Evolutionary conservation across 2,888 invertebrate genomes (phyloP).

Genomic region (Actias luna): DNA sequence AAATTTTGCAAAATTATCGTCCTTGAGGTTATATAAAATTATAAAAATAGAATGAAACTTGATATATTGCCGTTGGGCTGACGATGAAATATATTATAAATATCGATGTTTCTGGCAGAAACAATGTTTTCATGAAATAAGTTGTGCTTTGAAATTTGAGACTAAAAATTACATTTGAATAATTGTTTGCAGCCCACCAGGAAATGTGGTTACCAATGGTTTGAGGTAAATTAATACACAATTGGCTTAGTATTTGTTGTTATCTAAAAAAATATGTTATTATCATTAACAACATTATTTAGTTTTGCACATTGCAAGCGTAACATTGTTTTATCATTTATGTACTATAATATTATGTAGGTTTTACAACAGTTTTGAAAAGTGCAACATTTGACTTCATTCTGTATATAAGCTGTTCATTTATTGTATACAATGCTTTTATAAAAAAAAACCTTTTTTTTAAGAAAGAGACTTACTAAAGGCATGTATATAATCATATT

Average conservation of each 20-base stretch:
- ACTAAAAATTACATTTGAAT: slow-evolving; percentile 15
- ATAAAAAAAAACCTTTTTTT: too few species aligned
- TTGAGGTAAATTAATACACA: slow-evolving; percentile 57
- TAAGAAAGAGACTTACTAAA: too few species aligned
- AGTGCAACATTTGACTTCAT: neutral
- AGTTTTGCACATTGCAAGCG: neutral
- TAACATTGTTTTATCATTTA: neutral
- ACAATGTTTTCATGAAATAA: neutral
- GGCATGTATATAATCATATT: too few species aligned
- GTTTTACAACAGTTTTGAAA: neutral
- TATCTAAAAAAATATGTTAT: neutral
- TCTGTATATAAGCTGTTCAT: neutral
- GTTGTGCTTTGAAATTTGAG: neutral
- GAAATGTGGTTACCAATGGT: slow-evolving; percentile 62
- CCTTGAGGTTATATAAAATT: too few species aligned
- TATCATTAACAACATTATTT: neutral
- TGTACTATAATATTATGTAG: neutral
- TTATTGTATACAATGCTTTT: neutral
- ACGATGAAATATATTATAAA: too few species aligned
- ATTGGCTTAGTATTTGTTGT: neutral
- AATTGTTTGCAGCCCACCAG: slow-evolving; percentile 57
- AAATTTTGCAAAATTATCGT: too few species aligned
- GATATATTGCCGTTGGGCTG: too few species aligned
- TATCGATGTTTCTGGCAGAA: too few species aligned
- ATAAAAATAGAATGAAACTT: too few species aligned